These are phyloP conservation scores for Volucella zonaria DNA, from an alignment of 2,888 invertebrate species.

Conservation along the genomic window DNA sequence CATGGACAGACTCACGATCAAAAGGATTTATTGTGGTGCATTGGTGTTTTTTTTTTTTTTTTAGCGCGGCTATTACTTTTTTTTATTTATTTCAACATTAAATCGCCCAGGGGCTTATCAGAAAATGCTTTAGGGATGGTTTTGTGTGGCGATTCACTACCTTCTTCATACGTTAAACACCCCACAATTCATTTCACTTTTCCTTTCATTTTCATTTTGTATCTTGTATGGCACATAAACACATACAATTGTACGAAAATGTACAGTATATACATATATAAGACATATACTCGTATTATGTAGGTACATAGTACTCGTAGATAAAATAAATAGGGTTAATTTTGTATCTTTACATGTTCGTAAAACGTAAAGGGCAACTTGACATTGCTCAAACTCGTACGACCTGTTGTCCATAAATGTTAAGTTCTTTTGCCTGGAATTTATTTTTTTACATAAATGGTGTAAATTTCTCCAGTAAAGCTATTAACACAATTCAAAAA, in stretches of 20 bases:
- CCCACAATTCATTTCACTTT: conserved; percentile 63
- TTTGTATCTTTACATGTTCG: conserved; percentile 51
- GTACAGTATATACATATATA: conserved; percentile 18
- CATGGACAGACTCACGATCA: conserved; percentile 76
- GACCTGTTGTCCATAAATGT: conserved; percentile 63
- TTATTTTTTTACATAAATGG: background rate
- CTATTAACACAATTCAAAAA: background rate
- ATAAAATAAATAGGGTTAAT: conserved; percentile 47
- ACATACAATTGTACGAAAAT: conserved; percentile 2
- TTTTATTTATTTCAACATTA: conserved; percentile 66
- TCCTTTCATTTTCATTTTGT: conserved; percentile 42
- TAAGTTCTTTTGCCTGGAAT: background rate
- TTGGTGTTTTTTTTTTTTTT: conserved; percentile 58
- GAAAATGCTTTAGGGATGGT: conserved; percentile 76
- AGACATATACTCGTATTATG: conserved; percentile 16
- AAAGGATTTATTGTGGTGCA: conserved; percentile 75
- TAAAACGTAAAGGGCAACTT: conserved; percentile 55
- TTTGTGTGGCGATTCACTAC: conserved; percentile 62
- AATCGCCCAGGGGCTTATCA: conserved; percentile 76
- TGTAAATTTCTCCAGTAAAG: background rate
- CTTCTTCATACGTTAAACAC: conserved; percentile 54
- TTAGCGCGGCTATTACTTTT: conserved; percentile 58
- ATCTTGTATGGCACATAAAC: too few relatives aligned
- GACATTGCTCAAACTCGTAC: conserved; percentile 62
- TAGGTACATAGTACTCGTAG: background rate